A percentile compares a stretch with the other conserved stretches of the same genome.
Evolutionary conservation across 2,888 invertebrate genomes (phyloP).

Genomic region (Graphium colonna): DNA sequence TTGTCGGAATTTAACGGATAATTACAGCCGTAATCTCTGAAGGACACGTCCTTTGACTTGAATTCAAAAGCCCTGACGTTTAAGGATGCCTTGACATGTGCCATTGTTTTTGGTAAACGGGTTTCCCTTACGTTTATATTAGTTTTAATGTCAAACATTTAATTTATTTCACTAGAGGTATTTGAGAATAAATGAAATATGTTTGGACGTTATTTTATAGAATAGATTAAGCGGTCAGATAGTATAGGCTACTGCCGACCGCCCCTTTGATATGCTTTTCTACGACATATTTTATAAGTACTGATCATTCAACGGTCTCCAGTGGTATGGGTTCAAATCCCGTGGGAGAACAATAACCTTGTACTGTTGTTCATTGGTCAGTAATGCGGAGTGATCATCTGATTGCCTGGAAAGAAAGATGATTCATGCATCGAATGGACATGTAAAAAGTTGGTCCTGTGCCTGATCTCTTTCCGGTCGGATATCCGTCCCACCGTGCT

Average conservation of each 20-base stretch:
- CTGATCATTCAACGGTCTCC: too few relatives aligned
- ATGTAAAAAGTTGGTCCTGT: too few relatives aligned
- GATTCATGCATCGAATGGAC: too few relatives aligned
- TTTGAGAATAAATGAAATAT: background rate
- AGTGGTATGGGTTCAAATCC: too few relatives aligned
- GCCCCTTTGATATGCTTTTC: background rate
- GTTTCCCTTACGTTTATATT: background rate
- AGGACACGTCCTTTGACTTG: slow-evolving; percentile 17
- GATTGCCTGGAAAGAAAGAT: too few relatives aligned
- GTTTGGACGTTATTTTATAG: background rate
- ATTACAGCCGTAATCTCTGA: slow-evolving; percentile 18
- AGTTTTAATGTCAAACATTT: too few relatives aligned
- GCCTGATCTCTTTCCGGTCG: too few relatives aligned
- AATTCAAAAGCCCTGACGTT: slow-evolving; percentile 15
- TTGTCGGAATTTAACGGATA: slow-evolving; percentile 15
- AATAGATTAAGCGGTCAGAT: background rate
- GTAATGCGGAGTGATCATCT: too few relatives aligned
- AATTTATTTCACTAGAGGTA: too few relatives aligned
- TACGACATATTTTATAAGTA: background rate
- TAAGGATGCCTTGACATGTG: background rate
- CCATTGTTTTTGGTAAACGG: background rate
- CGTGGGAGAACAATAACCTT: too few relatives aligned
- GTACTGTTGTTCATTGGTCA: too few relatives aligned
- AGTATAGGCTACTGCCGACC: background rate
- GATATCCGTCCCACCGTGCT: too few relatives aligned